These are phyloP conservation scores for Thamnophis elegans DNA, from an alignment of 2,797 vertebrate species.

Conservation along the genomic window DNA sequence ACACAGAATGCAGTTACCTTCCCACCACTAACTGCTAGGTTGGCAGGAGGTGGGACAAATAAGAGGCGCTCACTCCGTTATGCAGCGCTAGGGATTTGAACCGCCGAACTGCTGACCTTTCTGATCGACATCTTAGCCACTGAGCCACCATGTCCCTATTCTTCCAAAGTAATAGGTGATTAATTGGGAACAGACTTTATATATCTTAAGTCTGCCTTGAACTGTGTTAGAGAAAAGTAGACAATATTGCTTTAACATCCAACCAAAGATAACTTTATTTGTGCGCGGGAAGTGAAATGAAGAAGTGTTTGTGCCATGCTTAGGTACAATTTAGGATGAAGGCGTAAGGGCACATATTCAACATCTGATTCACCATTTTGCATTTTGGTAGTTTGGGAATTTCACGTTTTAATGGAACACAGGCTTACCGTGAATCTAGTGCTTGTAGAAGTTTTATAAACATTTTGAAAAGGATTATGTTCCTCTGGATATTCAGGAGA, in stretches of 20 bases:
- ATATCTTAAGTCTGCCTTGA: background rate
- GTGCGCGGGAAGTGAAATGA: background rate
- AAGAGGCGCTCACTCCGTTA: too few relatives aligned
- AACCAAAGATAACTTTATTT: background rate
- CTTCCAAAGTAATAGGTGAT: background rate
- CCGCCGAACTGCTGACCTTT: too few relatives aligned
- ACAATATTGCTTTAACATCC: background rate
- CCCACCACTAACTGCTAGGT: too few relatives aligned
- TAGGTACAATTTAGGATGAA: background rate
- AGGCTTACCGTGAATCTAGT: constrained; percentile 69
- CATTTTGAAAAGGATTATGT: constrained; percentile 58
- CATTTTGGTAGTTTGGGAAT: background rate
- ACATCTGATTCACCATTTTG: background rate
- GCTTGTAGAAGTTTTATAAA: constrained; percentile 45
- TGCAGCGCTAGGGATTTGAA: too few relatives aligned
- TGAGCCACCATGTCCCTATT: too few relatives aligned
- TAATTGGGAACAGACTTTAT: background rate
- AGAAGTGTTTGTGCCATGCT: background rate
- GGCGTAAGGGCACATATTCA: background rate
- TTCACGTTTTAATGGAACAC: constrained; percentile 64
- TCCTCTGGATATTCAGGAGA: constrained; percentile 65
- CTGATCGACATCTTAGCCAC: too few relatives aligned
- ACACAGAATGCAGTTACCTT: too few relatives aligned
- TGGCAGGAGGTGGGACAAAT: too few relatives aligned
- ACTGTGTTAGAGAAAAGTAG: background rate